Evolutionary conservation across 2,113 vertebrate species (phyloP).

Genomic region (Pionites leucogaster): DNA sequence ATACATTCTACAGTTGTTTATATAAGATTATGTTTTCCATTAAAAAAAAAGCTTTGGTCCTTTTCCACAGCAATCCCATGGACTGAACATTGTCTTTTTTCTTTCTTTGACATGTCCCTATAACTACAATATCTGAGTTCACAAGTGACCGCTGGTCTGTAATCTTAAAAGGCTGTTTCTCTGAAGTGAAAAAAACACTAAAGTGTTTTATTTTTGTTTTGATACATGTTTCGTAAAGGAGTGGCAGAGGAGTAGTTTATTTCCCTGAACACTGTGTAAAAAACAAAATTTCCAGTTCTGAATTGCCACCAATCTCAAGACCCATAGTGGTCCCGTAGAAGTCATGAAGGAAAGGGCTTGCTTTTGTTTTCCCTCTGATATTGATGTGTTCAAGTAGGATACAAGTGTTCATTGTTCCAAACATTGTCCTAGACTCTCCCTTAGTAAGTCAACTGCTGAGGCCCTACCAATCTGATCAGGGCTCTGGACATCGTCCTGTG

Average conservation of each 20-base stretch:
- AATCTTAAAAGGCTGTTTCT: not conserved
- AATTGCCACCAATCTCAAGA: not conserved
- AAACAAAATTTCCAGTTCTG: not conserved
- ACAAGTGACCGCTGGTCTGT: not conserved
- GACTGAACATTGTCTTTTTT: not conserved
- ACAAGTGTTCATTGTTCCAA: not conserved
- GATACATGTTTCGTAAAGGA: not conserved
- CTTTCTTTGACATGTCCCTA: not conserved
- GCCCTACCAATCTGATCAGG: not conserved
- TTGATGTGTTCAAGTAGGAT: not conserved
- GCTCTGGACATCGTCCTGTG: not conserved
- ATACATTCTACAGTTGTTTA: conserved; percentile 18
- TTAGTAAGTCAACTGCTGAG: not conserved
- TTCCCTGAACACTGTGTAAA: not conserved
- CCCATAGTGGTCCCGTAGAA: not conserved
- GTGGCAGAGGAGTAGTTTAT: not conserved
- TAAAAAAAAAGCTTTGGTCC: not conserved
- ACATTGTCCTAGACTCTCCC: not conserved
- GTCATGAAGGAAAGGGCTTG: not conserved
- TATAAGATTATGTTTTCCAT: not conserved
- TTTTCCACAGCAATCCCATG: not conserved
- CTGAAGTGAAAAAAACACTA: not conserved
- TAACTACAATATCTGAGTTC: not conserved
- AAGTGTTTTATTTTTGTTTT: not conserved
- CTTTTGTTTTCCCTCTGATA: not conserved